Evolutionary conservation across 2,113 vertebrate genomes (phyloP).

Genomic region (Lepidothrix coronata): DNA sequence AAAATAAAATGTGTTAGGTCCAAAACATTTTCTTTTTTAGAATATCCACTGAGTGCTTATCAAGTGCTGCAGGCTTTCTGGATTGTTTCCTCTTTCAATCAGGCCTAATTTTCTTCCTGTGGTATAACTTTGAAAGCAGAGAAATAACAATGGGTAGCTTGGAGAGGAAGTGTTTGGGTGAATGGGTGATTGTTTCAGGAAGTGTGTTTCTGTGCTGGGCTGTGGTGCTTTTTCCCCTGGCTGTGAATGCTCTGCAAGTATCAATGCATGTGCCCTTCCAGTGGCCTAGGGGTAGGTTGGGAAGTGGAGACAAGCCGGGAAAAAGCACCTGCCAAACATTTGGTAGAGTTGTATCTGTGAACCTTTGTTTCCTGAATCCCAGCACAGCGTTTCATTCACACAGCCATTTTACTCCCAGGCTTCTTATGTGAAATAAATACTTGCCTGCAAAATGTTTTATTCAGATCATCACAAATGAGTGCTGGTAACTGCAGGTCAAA

Average conservation of each 20-base stretch:
- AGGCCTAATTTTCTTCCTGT: neutral
- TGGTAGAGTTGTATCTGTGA: neutral
- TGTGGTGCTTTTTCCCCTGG: neutral
- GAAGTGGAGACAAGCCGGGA: neutral
- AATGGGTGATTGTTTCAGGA: conserved; percentile 35
- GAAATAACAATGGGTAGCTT: conserved; percentile 30
- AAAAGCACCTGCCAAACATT: neutral
- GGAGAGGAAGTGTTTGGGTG: conserved; percentile 27
- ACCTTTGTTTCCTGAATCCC: neutral
- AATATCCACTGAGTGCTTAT: neutral
- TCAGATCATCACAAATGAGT: neutral
- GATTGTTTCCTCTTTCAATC: conserved; percentile 39
- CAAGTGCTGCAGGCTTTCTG: neutral
- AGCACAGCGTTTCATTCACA: neutral
- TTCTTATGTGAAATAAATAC: neutral
- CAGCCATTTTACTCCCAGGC: neutral
- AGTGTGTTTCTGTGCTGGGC: neutral
- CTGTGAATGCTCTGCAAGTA: neutral
- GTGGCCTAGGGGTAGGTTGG: neutral
- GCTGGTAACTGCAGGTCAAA: neutral
- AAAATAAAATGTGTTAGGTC: neutral
- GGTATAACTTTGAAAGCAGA: conserved; percentile 10
- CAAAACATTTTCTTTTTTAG: neutral
- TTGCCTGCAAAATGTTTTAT: neutral
- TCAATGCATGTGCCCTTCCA: neutral